A percentile compares a stretch with the other conserved stretches of the same genome.
Conservation (phyloP, 1,140 invertebrate genomes). For the Papilio aristodemus region DNA sequence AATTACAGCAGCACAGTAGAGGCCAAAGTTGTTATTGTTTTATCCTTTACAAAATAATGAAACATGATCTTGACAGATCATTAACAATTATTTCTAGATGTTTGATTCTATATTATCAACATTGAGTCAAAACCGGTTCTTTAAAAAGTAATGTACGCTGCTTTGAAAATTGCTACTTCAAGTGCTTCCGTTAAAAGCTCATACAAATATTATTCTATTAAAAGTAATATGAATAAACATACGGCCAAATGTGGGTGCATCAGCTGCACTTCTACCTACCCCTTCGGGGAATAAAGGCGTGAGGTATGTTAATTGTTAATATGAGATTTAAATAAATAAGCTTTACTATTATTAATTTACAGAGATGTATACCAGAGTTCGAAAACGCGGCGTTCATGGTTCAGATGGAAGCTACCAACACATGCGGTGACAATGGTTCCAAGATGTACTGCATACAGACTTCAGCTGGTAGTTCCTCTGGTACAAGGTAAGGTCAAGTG, state of each 20-base stretch:
- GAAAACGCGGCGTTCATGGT: slow-evolving; percentile 96
- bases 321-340: too few relatives aligned
- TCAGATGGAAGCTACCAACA: slow-evolving; percentile 95
- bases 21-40: not conserved
- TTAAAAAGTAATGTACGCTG: too few relatives aligned
- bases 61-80: not conserved
- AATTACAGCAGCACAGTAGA: too few relatives aligned
- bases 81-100: not conserved
- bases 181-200: too few relatives aligned
- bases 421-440: slow-evolving; percentile 90
- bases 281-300: too few relatives aligned
- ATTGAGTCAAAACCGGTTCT: too few relatives aligned
- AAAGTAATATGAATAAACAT: too few relatives aligned
- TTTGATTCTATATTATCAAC: not conserved
- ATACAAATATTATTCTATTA: too few relatives aligned
- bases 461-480: slow-evolving; percentile 79
- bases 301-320: too few relatives aligned
- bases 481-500: slow-evolving; percentile 38
- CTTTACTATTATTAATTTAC: slow-evolving; percentile 64
- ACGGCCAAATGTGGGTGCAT: too few relatives aligned
- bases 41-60: not conserved
- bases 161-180: too few relatives aligned
- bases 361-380: slow-evolving; percentile 97
- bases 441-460: slow-evolving; percentile 96
- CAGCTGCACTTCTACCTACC: too few relatives aligned